Percentiles rank a stretch among this genome's conserved stretches.
Evolutionary conservation across 2,113 vertebrate genomes (phyloP).

Genomic region (Brachypteracias leptosomus): DNA sequence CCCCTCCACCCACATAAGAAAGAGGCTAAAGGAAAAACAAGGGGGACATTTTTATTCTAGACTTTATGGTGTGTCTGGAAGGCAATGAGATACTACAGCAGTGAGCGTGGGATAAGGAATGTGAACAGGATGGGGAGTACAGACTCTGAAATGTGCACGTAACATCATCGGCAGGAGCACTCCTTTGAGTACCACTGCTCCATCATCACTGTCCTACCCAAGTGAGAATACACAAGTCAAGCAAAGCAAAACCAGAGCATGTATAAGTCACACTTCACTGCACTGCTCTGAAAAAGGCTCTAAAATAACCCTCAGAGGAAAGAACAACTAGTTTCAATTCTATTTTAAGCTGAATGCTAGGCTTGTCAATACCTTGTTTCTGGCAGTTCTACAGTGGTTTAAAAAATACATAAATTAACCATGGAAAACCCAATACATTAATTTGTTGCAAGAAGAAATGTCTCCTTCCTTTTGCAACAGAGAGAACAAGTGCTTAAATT

Average conservation of each 20-base stretch:
- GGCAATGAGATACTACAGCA: not conserved
- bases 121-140: not conserved
- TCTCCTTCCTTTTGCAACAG: not conserved
- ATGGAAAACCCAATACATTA: not conserved
- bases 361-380: slow-evolving; percentile 32
- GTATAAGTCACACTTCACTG: slow-evolving; percentile 43
- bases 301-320: slow-evolving; percentile 22
- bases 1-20: not conserved
- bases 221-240: not conserved
- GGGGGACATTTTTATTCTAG: not conserved
- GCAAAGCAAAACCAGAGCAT: not conserved
- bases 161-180: not conserved
- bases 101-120: not conserved
- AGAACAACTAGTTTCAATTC: slow-evolving; percentile 4
- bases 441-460: not conserved
- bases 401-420: slow-evolving; percentile 17
- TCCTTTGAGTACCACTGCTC: not conserved
- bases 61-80: not conserved
- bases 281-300: not conserved
- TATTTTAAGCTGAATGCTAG: slow-evolving; percentile 2
- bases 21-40: not conserved
- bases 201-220: not conserved
- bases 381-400: slow-evolving; percentile 1
- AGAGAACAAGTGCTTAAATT: not conserved
- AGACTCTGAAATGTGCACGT: not conserved